Conservation (phyloP, 2,113 vertebrate species). For the Crotalus horridus region DNA sequence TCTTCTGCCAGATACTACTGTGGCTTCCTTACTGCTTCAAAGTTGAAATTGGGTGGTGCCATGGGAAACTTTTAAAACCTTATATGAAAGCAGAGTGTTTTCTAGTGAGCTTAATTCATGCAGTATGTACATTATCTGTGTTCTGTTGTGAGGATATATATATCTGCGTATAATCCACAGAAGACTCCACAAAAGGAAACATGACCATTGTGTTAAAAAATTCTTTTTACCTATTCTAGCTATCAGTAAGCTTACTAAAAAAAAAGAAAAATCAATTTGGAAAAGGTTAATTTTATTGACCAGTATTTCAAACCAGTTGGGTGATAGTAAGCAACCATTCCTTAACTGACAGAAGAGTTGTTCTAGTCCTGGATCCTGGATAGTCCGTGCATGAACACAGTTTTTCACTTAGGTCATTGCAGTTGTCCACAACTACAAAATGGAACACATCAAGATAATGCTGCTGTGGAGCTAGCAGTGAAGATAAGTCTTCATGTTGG, state of each 20-base stretch:
- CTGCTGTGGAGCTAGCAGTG: neutral
- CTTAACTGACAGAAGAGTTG: neutral
- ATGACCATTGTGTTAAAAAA: neutral
- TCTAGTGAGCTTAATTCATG: neutral
- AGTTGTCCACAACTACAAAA: neutral
- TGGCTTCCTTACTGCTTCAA: neutral
- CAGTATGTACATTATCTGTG: neutral
- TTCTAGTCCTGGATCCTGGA: neutral
- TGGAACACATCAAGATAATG: neutral
- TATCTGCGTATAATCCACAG: neutral
- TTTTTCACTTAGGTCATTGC: neutral
- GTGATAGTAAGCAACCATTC: neutral
- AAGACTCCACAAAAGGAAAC: neutral
- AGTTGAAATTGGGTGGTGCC: neutral
- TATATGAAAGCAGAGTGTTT: neutral
- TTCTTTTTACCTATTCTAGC: neutral
- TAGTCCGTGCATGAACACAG: accelerated
- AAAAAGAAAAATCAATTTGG: conserved; percentile 14
- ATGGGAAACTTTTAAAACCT: neutral
- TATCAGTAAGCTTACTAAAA: neutral
- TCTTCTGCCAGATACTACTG: neutral
- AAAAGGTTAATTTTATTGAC: conserved; percentile 50
- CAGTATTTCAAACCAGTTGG: conserved; percentile 13
- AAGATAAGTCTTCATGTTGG: neutral
- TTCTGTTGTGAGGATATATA: neutral